Evolutionary conservation across 2,797 vertebrate species (phyloP), one percentile per base, ranked within the genome.

Genomic region (Artibeus jamaicensis): DNA sequence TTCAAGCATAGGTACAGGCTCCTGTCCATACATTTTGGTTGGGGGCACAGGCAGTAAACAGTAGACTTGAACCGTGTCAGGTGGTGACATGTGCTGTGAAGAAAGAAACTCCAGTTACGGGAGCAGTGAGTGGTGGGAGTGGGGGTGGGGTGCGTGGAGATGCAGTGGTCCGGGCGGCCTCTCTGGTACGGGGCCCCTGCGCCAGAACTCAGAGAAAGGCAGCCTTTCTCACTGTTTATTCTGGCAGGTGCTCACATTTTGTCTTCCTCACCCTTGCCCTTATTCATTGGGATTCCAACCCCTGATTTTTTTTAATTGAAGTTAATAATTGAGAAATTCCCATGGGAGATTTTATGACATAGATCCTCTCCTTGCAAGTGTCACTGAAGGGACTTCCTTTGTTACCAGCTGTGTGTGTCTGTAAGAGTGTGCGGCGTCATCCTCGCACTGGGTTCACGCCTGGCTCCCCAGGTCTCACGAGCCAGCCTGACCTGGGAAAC

Each of bases 241-340:
- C 59, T 83, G 48, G 5, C 32, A 22, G 5, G 26, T 15, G 12
- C 37, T 48, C 42, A 18, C 14, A 19, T 73, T 92, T 62, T 29
- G 50, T 83, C 48, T 82, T 48, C 50, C 37, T 48, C 29, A 21
- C 50, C 22, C 57, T 71, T 83, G 53, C 55, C 65, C 3, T 57
- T 81, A 11, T 46, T 76, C 46, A 14, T 2, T 48, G 89, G 50
- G 44, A 86, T 84, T 93, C 55, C 55, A 37, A 19, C 29, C 21
- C 44, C 22, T 73, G 7, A 29, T 91, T 96, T 86, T 87, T 89
- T 89, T 85, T 78, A 82, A 32, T 44, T 46, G 65, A 93, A 73
- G 16, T 42, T 50, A 32, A 65, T 73, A 24, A 42, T 34, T 73
- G 53, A 90, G 67, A 94, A 91, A 67, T 86, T 15, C 37, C 29